Conservation (phyloP, 2,113 vertebrate genomes). For the Plecotus auritus region DNA sequence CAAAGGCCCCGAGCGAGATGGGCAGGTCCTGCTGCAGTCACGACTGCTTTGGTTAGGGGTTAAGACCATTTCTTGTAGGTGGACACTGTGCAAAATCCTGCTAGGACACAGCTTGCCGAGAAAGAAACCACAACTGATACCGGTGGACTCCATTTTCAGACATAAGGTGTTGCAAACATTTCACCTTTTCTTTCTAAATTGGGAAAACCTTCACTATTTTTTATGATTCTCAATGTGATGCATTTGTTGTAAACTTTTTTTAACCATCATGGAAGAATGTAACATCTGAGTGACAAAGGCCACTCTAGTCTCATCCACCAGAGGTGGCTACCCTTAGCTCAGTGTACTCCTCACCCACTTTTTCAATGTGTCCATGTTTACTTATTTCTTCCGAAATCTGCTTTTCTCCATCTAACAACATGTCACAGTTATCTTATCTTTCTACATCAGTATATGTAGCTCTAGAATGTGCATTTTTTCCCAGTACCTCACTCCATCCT, state of each 20-base stretch:
- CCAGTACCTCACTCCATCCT: not conserved
- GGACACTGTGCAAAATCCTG: not conserved
- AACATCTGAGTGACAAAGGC: not conserved
- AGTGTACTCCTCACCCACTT: not conserved
- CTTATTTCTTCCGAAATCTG: not conserved
- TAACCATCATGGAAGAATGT: not conserved
- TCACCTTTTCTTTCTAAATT: constrained; percentile 1
- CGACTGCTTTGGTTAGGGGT: not conserved
- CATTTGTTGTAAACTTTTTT: not conserved
- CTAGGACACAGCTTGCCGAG: not conserved
- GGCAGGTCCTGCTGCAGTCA: not conserved
- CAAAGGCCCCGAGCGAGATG: not conserved
- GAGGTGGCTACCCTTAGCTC: not conserved
- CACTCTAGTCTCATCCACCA: not conserved
- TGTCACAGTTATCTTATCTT: not conserved
- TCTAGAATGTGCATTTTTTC: not conserved
- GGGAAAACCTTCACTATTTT: not conserved
- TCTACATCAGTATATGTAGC: not conserved
- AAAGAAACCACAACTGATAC: not conserved
- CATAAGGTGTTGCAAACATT: not conserved
- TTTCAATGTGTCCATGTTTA: not conserved
- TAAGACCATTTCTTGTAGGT: not conserved
- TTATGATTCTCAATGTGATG: not conserved
- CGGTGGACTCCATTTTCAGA: not conserved
- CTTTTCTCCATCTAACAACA: not conserved